Percentiles rank a stretch among this genome's conserved stretches.
phyloP scores from a whole-genome alignment of 2,113 vertebrate genomes.

The Peromyscus californicus region DNA sequence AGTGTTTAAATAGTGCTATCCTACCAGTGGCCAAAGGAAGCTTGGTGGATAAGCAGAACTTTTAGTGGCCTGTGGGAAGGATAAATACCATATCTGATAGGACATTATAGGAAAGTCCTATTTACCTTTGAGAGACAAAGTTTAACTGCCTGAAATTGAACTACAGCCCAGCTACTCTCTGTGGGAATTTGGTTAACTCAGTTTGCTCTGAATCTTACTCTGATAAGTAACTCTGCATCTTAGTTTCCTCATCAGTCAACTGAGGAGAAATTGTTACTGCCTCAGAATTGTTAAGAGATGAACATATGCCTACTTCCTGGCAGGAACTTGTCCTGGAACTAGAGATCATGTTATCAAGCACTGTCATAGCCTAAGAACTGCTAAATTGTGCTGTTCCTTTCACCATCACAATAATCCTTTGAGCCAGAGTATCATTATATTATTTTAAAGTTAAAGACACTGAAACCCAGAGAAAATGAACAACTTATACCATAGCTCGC shows the following conservation, averaged over 20 bases:
- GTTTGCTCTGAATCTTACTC: not conserved
- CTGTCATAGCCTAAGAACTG: not conserved
- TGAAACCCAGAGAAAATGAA: not conserved
- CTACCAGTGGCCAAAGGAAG: not conserved
- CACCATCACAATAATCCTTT: not conserved
- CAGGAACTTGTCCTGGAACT: not conserved
- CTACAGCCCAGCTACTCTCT: not conserved
- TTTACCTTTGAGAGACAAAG: not conserved
- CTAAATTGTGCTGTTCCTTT: not conserved
- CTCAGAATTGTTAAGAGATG: not conserved
- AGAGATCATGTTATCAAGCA: not conserved
- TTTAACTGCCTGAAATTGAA: not conserved
- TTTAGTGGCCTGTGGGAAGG: not conserved
- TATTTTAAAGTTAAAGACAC: not conserved
- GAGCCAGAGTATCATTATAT: not conserved
- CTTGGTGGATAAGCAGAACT: not conserved
- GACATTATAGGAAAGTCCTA: not conserved
- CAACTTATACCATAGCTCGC: not conserved
- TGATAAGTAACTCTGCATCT: not conserved
- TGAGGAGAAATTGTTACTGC: not conserved
- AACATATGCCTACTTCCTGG: not conserved
- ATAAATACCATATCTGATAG: not conserved
- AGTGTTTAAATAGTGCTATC: not conserved
- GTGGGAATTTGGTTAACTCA: not conserved
- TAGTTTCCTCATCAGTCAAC: not conserved